Percentiles rank a stretch among this genome's conserved stretches.
Conservation (phyloP, 30 jellyfish, hydroid and myxozoan genomes). For the Pelagia noctiluca region DNA sequence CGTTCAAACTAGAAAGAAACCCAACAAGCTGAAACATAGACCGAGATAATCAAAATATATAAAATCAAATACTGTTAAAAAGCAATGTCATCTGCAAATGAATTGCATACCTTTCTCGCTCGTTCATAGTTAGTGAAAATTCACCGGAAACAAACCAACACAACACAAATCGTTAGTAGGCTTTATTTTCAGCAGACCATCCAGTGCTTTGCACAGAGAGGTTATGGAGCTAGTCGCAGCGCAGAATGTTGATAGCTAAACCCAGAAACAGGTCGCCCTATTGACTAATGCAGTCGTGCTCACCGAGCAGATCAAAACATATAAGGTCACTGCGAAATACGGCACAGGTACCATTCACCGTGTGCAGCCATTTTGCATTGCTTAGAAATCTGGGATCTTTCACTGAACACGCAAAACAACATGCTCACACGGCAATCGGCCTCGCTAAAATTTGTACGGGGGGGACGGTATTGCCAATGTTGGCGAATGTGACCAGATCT, state of each 20-base stretch:
- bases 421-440: too few species aligned
- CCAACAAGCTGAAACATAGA: not conserved
- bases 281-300: constrained; percentile 28
- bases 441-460: too few species aligned
- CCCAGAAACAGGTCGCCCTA: constrained; percentile 33
- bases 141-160: not conserved
- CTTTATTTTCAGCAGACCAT: not conserved
- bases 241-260: constrained; percentile 21
- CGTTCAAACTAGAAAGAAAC: not conserved
- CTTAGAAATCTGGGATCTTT: not conserved
- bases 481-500: too few species aligned
- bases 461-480: too few species aligned
- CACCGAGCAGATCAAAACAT: constrained; percentile 18
- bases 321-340: constrained; percentile 23
- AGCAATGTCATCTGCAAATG: too few species aligned
- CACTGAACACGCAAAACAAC: too few species aligned
- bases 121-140: too few species aligned
- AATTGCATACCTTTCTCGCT: too few species aligned
- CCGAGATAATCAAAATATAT: not conserved
- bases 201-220: constrained; percentile 12
- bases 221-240: constrained; percentile 41
- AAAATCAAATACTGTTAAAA: not conserved
- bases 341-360: constrained; percentile 27
- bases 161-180: not conserved
- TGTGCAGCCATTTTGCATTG: not conserved